phyloP scores from a whole-genome alignment of 1,140 invertebrate genomes.

The Zaprionus vittiger region DNA sequence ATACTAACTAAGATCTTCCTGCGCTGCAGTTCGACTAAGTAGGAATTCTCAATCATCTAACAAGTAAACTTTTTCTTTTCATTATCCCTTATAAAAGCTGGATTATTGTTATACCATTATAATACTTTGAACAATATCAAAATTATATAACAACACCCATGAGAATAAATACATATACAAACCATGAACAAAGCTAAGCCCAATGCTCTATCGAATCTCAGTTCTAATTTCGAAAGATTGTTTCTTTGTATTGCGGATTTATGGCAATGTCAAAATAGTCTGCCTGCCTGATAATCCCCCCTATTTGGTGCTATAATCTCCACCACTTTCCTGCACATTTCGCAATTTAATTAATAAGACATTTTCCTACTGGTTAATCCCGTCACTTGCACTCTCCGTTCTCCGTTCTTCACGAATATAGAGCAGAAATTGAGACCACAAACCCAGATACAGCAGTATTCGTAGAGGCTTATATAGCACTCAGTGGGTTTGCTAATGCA shows the following conservation, averaged over 20 bases:
- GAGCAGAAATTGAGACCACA: slow-evolving; percentile 1
- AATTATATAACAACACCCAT: background rate
- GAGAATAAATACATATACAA: no score
- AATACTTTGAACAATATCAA: background rate
- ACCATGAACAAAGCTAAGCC: no score
- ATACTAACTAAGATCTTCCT: no score
- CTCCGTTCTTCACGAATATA: background rate
- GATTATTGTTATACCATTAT: background rate
- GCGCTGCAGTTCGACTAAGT: no score
- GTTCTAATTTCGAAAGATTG: background rate
- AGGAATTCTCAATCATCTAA: no score
- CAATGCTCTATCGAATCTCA: background rate
- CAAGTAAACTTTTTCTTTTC: no score
- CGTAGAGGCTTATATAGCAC: slow-evolving; percentile 5
- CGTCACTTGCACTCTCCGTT: slow-evolving; percentile 1
- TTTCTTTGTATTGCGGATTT: background rate
- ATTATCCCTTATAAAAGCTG: no score
- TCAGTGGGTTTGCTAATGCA: slow-evolving; percentile 34
- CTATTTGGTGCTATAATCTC: background rate
- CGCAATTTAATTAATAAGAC: background rate
- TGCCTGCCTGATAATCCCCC: background rate
- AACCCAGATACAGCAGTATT: background rate
- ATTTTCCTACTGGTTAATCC: background rate
- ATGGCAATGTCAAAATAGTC: background rate
- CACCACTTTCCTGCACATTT: background rate